These are phyloP conservation scores for Ophthalmotilapia sp. DNA, from an alignment of 2,113 vertebrate species.

Conservation along the genomic window DNA sequence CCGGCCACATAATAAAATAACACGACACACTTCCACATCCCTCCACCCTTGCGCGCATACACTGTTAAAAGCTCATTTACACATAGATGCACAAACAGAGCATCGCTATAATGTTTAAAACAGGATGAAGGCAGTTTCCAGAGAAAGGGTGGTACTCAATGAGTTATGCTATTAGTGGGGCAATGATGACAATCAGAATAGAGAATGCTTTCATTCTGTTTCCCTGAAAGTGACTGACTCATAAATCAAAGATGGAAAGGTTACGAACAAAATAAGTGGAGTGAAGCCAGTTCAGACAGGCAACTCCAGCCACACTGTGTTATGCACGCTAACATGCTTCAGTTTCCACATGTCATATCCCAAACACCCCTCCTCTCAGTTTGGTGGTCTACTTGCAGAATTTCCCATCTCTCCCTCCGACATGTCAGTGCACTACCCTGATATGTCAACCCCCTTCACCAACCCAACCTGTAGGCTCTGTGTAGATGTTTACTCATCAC, in stretches of 20 bases:
- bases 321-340: neutral
- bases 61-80: constrained; percentile 47
- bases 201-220: neutral
- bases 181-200: constrained; percentile 48
- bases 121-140: constrained; percentile 59
- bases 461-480: neutral
- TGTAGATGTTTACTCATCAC: neutral
- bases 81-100: constrained; percentile 48
- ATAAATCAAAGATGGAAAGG: neutral
- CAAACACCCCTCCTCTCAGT: neutral
- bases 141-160: constrained; percentile 64
- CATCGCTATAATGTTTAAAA: constrained; percentile 64
- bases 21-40: constrained; percentile 28
- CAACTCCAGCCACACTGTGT: neutral
- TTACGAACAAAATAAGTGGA: neutral
- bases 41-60: constrained; percentile 37
- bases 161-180: constrained; percentile 42
- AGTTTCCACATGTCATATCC: neutral
- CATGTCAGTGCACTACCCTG: neutral
- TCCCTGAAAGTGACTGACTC: neutral
- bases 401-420: neutral
- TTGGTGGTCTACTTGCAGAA: neutral
- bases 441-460: neutral
- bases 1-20: constrained; percentile 47
- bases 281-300: neutral